Percentiles rank a stretch among this genome's conserved stretches.
phyloP scores from a whole-genome alignment of 1,140 invertebrate genomes.

The Dryas iulia region DNA sequence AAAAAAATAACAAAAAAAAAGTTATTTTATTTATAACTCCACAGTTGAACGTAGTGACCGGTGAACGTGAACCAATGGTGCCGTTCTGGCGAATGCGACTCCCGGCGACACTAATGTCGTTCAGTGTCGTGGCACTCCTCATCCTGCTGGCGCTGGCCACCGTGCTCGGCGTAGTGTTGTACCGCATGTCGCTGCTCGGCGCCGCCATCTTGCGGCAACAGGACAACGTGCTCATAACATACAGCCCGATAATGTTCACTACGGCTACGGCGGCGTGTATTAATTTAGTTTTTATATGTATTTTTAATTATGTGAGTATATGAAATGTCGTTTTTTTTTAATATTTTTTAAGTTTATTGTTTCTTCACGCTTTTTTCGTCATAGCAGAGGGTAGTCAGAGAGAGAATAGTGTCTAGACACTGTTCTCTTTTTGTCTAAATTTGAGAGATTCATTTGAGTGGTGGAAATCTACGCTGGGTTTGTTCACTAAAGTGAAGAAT shows the following conservation, averaged over 20 bases:
- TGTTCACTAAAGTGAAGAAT: too few relatives aligned
- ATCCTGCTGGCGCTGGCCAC: slow-evolving; percentile 91
- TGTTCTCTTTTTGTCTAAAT: too few relatives aligned
- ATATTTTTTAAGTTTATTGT: too few relatives aligned
- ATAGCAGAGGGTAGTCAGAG: too few relatives aligned
- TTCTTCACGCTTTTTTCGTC: too few relatives aligned
- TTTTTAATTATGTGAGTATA: slow-evolving; percentile 90
- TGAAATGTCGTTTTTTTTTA: not conserved
- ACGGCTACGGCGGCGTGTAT: slow-evolving; percentile 92
- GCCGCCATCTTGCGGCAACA: slow-evolving; percentile 81
- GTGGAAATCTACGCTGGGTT: too few relatives aligned
- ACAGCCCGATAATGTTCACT: slow-evolving; percentile 89
- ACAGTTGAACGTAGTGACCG: slow-evolving; percentile 87
- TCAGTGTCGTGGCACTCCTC: slow-evolving; percentile 90
- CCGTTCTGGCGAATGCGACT: slow-evolving; percentile 94
- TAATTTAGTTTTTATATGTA: slow-evolving; percentile 92
- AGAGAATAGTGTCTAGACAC: too few relatives aligned
- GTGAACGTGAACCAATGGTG: slow-evolving; percentile 89
- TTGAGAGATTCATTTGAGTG: too few relatives aligned
- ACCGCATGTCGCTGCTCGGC: slow-evolving; percentile 93
- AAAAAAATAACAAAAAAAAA: too few relatives aligned
- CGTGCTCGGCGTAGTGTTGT: slow-evolving; percentile 94
- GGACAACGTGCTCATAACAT: slow-evolving; percentile 80
- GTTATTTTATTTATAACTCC: not conserved
- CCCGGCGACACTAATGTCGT: slow-evolving; percentile 90